A percentile compares a stretch with the other conserved stretches of the same genome.
Evolutionary conservation across 2,797 vertebrate species (phyloP).

Genomic region (Megaceryle alcyon): DNA sequence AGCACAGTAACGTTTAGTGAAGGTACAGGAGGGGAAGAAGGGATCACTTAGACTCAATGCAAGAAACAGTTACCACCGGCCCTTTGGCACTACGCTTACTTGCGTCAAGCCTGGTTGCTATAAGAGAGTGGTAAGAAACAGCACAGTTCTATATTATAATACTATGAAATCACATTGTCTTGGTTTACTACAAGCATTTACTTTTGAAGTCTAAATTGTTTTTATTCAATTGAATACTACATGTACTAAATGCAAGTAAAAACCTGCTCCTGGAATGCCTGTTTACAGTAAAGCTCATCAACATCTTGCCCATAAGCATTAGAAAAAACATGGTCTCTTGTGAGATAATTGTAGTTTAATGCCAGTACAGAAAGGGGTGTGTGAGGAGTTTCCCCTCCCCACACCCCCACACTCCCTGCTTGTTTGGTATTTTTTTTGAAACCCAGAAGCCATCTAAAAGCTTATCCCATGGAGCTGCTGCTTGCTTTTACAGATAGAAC

Average conservation of each 20-base stretch:
- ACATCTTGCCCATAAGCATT: neutral
- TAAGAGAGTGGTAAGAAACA: neutral
- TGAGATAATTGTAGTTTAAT: neutral
- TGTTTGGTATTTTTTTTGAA: neutral
- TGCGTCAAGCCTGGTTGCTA: neutral
- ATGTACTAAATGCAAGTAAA: neutral
- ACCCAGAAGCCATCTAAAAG: neutral
- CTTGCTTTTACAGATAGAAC: neutral
- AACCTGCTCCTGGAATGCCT: neutral
- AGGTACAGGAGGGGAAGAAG: neutral
- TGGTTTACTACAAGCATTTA: neutral
- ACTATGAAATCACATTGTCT: neutral
- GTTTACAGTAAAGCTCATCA: neutral
- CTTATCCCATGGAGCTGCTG: rapidly evolving
- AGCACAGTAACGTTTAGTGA: neutral
- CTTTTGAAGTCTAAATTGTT: neutral
- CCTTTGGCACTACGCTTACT: neutral
- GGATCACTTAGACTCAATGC: neutral
- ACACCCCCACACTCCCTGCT: no score
- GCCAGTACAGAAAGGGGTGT: neutral
- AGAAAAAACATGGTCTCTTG: neutral
- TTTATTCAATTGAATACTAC: neutral
- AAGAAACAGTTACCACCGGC: neutral
- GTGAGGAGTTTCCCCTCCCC: neutral
- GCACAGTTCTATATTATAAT: neutral